Evolutionary conservation across 2,113 vertebrate genomes (phyloP).

Genomic region (Promerops cafer): DNA sequence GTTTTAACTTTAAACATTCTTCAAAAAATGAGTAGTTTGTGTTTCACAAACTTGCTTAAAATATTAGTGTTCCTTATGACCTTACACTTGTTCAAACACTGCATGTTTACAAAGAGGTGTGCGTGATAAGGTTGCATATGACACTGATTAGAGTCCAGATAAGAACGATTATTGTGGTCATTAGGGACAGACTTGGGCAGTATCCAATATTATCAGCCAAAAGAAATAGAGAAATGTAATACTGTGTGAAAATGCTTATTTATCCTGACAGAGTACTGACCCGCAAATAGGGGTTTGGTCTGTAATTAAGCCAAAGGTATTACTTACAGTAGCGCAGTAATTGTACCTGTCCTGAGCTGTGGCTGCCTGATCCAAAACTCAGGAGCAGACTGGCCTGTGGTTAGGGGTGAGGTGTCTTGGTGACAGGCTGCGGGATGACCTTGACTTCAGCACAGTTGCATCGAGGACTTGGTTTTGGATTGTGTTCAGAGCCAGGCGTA

Average conservation of each 20-base stretch:
- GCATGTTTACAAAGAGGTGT: conserved; percentile 40
- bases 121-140: conserved; percentile 53
- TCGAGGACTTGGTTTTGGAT: neutral
- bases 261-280: conserved; percentile 39
- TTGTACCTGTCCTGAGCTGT: neutral
- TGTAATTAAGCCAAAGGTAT: neutral
- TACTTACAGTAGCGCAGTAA: neutral
- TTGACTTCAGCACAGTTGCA: neutral
- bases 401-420: neutral
- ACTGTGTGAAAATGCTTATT: conserved; percentile 54
- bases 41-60: conserved; percentile 7
- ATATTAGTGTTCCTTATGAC: conserved; percentile 23
- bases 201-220: conserved; percentile 50
- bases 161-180: conserved; percentile 52
- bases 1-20: neutral
- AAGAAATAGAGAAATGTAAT: conserved; percentile 23
- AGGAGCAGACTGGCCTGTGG: neutral
- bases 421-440: conserved; percentile 6
- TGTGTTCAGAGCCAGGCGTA: neutral
- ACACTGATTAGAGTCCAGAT: conserved; percentile 42
- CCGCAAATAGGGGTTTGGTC: neutral
- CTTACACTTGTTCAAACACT: conserved; percentile 38
- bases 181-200: conserved; percentile 7
- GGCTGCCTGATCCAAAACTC: neutral
- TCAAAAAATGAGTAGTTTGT: neutral